Base-by-base conservation (phyloP, 2,113 vertebrate species). In the Nanorana parkeri region DNA sequence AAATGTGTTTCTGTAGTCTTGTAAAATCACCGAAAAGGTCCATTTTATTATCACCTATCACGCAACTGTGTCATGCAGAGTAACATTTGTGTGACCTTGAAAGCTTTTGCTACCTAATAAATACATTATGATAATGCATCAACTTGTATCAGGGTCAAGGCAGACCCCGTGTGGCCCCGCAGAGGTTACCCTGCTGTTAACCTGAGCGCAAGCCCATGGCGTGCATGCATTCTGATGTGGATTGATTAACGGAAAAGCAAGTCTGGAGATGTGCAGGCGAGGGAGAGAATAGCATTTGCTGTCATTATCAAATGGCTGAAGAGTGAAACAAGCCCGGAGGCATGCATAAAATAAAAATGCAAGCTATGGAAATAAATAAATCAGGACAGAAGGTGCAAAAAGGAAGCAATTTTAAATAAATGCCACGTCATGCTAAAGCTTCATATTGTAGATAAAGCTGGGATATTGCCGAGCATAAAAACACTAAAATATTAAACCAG, bases 371-470 rank as follows among this genome's bases (percentile, higher is more conserved):
- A 78, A 81, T 81, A 81, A 81, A 81, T 81, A 81, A 81, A 81
- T 81, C 79, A 81, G 79, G 60, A 81, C 58, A 66, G 17, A 52
- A 81, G 79, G 79, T 68, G 68, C n/a, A 54, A 81, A 81, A 81
- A 60, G 79, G 68, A 81, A 81, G 79, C 68, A 64, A 81, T 81
- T 81, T 81, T 52, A 81, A 81, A 81, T 80, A 79, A 79, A 79
- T 68, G 77, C 65, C 65, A 79, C 65, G 68, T 68, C 65, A 68
- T 65, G 36, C 51, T 56, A 66, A 79, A 56, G 77, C 77, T 68
- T 68, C 77, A 68, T 68, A 68, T 79, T 68, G 68, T 56, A 68
- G 64, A 67, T 16, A 24, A 28, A 66, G 52, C 65, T 4, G 65
- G 65, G 52, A 79, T 79, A 79, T 79, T 79, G 65, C 23, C 3